Base-by-base conservation (phyloP, 2,888 invertebrate species). In the Lasius fuliginosus region DNA sequence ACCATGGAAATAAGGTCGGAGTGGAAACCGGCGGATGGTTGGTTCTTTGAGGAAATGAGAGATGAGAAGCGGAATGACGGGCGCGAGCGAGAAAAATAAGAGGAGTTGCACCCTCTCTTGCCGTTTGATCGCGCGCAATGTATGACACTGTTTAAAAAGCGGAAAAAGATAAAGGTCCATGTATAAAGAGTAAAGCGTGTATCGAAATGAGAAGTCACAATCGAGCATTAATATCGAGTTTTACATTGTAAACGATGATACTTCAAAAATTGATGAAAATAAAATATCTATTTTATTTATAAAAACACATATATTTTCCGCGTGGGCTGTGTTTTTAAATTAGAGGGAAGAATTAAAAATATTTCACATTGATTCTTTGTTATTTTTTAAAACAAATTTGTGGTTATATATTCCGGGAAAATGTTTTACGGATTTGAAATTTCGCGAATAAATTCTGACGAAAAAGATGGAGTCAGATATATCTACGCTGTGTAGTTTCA, bases 401-500 rank as follows among this genome's bases (percentile, higher is more conserved):
- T 81, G 60, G 60, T 73, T 58, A 11, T 23, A 46, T 62, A 79
- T 83, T 58, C n/a, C 9, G 36, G 36, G 33, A 65, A 68, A 67
- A 76, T 46, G 42, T 67, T 77, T 58, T 23, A 56, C 75, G 33
- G 30, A 68, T 36, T 53, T 62, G 62, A 40, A 69, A 71, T 82
- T 73, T 49, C 64, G 33, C 46, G n/a, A n/a, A 40, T 53, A 64
- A 56, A 73, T 71, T 83, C 62, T 42, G 3, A 62, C 40, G 27
- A 18, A 56, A 69, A 36, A 53, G 18, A 12, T 0, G 11, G 42
- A 53, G 53, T 42, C 73, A 83, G 75, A 75, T 84, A 76, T 83
- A 85, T 85, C 33, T 58, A 53, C 58, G 8, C 36, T 76, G 74
- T 82, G 83, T 77, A 87, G 75, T 87, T 88, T 84, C 67, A 82